Evolutionary conservation across 2,113 vertebrate genomes (phyloP), one percentile per base, ranked within the genome.

Genomic region (Speoplatyrhinus poulsoni): DNA sequence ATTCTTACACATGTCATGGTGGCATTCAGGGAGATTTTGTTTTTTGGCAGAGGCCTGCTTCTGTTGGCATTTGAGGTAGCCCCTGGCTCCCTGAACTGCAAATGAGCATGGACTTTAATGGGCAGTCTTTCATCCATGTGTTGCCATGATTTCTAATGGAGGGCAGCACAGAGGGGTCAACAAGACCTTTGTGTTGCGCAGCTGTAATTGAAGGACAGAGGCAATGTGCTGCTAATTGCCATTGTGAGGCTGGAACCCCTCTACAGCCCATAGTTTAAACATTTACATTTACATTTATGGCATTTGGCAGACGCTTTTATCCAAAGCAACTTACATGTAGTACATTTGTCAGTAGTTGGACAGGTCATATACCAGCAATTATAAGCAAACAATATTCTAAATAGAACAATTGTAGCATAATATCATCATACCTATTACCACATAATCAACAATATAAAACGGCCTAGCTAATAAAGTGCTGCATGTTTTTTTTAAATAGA

Each of bases 1-100:
- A 92, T 93, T 92, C 90, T 91, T 89, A 87, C 81, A 91, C 92
- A 93, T 89, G 86, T 74, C 84, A 84, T 60, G 75, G 80, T 84
- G 83, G 77, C 85, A 84, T 88, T 89, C 88, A 90, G 74, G 73
- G 72, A 63, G n/a, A 47, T 72, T 83, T 80, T 80, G 17, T 69
- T 90, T 92, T 69, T 90, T 92, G 90, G 91, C 90, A 92, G 50
- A 55, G 73, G 67, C 62, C 65, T 69, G 77, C 80, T 85, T 80
- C 79, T 85, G 83, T 82, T 85, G 81, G 87, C 60, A 73, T 90
- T 88, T 84, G 72, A 85, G 84, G 78, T 62, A 6, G 78, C 82
- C 88, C 73, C 82, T 3, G 47, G 75, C 82, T 92, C 86, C 90
- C 90, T 79, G 65, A 92, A 88, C 90, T 83, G 86, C 89, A 92